Evolutionary conservation across 2,113 vertebrate species (phyloP).

Genomic region (Caranx melampygus): DNA sequence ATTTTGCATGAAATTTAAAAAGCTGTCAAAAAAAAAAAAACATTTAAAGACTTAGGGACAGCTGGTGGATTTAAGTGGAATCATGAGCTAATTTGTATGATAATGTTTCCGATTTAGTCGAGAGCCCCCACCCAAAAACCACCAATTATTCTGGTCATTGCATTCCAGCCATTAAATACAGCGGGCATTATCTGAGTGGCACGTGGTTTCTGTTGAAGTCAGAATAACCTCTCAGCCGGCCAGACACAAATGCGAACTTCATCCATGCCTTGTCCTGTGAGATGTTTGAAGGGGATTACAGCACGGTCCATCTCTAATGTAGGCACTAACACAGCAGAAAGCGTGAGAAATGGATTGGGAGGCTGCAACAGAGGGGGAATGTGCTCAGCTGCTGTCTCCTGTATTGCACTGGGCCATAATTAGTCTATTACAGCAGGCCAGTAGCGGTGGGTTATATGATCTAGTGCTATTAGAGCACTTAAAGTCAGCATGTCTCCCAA

Average conservation of each 20-base stretch:
- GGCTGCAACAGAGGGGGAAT: constrained; percentile 42
- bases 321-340: constrained; percentile 46
- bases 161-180: constrained; percentile 22
- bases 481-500: constrained; percentile 61
- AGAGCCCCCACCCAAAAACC: neutral
- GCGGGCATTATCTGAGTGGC: constrained; percentile 11
- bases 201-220: constrained; percentile 25
- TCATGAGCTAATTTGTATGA: constrained; percentile 39
- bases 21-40: constrained; percentile 7
- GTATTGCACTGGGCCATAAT: constrained; percentile 59
- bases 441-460: constrained; percentile 68
- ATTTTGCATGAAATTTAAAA: constrained; percentile 9
- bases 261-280: constrained; percentile 22
- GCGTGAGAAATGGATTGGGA: constrained; percentile 58
- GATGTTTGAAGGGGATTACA: constrained; percentile 36
- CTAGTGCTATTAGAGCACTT: constrained; percentile 72
- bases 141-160: constrained; percentile 36
- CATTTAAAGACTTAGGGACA: constrained; percentile 11
- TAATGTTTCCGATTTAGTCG: constrained; percentile 30
- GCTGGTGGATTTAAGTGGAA: constrained; percentile 9
- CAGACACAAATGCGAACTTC: constrained; percentile 25
- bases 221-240: constrained; percentile 12
- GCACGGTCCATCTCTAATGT: constrained; percentile 33
- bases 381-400: constrained; percentile 60
- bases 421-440: constrained; percentile 68